phyloP scores from a whole-genome alignment of 1,140 invertebrate genomes.

The Lordiphosa stackelbergi region DNA sequence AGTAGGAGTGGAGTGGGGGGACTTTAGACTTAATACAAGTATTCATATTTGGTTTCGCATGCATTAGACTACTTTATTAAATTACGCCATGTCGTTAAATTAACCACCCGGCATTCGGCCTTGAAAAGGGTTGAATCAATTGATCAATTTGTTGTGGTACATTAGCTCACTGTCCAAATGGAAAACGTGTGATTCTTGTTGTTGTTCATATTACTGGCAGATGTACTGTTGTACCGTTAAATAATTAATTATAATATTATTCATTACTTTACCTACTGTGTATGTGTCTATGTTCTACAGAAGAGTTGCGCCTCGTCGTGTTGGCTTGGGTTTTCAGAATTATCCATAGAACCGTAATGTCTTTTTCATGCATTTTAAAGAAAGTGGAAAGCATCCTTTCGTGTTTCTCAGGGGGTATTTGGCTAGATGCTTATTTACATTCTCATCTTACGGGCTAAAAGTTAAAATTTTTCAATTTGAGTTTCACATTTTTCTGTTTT shows the following conservation, averaged over 20 bases:
- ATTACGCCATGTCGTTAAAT: conserved; percentile 47
- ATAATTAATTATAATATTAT: conserved; percentile 27
- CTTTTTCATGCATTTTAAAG: conserved; percentile 63
- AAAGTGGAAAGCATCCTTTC: conserved; percentile 53
- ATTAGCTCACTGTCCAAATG: conserved; percentile 73
- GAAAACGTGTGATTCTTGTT: conserved; percentile 74
- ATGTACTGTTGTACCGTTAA: conserved; percentile 63
- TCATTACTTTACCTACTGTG: conserved; percentile 12
- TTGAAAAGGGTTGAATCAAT: conserved; percentile 60
- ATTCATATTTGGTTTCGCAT: conserved; percentile 33
- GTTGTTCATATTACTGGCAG: conserved; percentile 63
- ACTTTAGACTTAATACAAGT: conserved; percentile 32
- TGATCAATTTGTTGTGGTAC: conserved; percentile 68
- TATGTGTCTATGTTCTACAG: conserved; percentile 37
- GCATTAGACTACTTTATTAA: conserved; percentile 39
- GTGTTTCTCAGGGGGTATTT: conserved; percentile 15
- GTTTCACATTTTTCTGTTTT: conserved; percentile 47
- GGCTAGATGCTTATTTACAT: conserved; percentile 34
- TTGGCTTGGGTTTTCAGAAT: conserved; percentile 13
- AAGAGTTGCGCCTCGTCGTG: conserved; percentile 1
- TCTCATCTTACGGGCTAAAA: conserved; percentile 31
- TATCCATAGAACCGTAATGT: conserved; percentile 49
- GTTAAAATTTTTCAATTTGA: conserved; percentile 47
- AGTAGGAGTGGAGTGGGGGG: conserved; percentile 6
- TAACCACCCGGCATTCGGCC: conserved; percentile 41